A percentile compares a stretch with the other conserved stretches of the same genome.
Evolutionary conservation across 2,797 vertebrate species (phyloP).

Genomic region (Enteromius viviparus): DNA sequence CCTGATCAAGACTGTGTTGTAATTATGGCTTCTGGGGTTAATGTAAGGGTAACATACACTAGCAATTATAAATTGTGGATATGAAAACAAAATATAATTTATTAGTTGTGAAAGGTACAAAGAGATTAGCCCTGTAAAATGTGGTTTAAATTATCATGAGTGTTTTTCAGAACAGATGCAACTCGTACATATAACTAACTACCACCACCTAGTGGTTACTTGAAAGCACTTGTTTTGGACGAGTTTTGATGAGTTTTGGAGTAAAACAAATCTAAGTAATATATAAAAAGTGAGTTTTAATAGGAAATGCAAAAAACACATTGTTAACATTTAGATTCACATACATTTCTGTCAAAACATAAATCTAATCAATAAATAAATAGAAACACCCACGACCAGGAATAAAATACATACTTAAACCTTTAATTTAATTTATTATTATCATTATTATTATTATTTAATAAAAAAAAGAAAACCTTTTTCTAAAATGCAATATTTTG

Average conservation of each 20-base stretch:
- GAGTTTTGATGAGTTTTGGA: not conserved
- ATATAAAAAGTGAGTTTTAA: not conserved
- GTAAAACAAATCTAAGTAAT: not conserved
- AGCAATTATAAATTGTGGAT: not conserved
- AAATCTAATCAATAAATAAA: not conserved
- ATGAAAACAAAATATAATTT: not conserved
- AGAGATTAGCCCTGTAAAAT: conserved; percentile 8
- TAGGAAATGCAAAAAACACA: not conserved
- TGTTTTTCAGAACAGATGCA: not conserved
- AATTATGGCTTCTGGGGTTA: not conserved
- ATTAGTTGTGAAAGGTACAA: conserved; percentile 6
- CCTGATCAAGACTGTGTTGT: conserved; percentile 10
- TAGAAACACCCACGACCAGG: not conserved
- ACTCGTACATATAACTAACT: not conserved
- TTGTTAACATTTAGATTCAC: not conserved
- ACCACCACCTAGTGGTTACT: conserved; percentile 43
- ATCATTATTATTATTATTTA: too few species aligned
- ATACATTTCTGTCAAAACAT: not conserved
- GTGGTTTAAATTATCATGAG: conserved; percentile 9
- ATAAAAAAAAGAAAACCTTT: too few species aligned
- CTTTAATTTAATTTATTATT: not conserved
- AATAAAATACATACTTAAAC: not conserved
- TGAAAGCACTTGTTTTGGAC: not conserved
- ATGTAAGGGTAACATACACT: not conserved
- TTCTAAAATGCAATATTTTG: not conserved